phyloP scores from a whole-genome alignment of 2,888 invertebrate species.

The Itoplectis maculator region DNA sequence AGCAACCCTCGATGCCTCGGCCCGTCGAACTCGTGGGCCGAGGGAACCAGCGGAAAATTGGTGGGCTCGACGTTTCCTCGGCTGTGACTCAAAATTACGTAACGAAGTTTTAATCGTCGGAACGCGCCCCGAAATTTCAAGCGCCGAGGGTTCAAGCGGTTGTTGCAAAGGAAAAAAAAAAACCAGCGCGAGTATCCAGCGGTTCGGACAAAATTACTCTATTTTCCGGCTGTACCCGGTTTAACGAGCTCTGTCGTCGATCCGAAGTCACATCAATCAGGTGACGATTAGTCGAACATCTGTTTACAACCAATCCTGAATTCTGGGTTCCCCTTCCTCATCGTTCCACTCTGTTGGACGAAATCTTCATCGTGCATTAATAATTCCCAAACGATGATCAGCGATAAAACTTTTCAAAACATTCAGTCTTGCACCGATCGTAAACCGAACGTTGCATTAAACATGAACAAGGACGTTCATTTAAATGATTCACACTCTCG shows the following conservation, averaged over 20 bases:
- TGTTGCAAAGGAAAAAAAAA: constrained; percentile 6
- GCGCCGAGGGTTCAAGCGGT: constrained; percentile 48
- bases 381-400: too few relatives aligned
- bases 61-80: constrained; percentile 43
- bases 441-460: background rate
- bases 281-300: constrained; percentile 50
- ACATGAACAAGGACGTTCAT: background rate
- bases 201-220: constrained; percentile 33
- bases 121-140: constrained; percentile 15
- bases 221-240: constrained; percentile 53
- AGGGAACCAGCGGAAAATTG: constrained; percentile 57
- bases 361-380: background rate
- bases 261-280: constrained; percentile 45
- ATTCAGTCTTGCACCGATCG: background rate
- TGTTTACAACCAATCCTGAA: constrained; percentile 13
- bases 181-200: background rate
- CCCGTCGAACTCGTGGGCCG: constrained; percentile 16
- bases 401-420: background rate
- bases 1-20: constrained; percentile 27
- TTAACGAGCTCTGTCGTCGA: constrained; percentile 36
- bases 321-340: constrained; percentile 3
- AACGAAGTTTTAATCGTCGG: constrained; percentile 63
- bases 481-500: background rate
- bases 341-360: constrained; percentile 16
- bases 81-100: constrained; percentile 32